Conservation (phyloP, 1,140 invertebrate genomes). For the Coptotermes formosanus region DNA sequence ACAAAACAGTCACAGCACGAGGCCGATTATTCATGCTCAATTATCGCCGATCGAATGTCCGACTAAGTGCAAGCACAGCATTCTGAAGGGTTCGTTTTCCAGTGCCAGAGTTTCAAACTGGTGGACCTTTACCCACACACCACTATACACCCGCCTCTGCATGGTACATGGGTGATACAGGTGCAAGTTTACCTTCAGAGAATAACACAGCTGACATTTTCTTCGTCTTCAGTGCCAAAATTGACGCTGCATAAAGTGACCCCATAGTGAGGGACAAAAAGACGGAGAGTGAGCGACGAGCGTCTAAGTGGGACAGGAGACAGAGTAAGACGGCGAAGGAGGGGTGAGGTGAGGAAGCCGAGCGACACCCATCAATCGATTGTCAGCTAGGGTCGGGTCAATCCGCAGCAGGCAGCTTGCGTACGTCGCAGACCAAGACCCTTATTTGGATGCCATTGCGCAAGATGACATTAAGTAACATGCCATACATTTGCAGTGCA, state of each 20-base stretch:
- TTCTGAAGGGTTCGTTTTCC: too few relatives aligned
- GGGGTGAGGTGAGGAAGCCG: neutral
- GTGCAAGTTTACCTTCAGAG: too few relatives aligned
- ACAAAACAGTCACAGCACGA: too few relatives aligned
- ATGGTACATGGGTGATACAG: too few relatives aligned
- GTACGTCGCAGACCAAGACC: neutral
- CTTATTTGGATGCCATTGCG: slow-evolving; percentile 23
- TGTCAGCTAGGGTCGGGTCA: slow-evolving; percentile 28
- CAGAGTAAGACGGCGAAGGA: neutral
- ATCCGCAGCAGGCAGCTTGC: slow-evolving; percentile 12
- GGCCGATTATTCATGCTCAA: too few relatives aligned
- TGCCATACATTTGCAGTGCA: neutral
- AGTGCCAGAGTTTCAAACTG: too few relatives aligned
- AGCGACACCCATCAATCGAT: slow-evolving; percentile 36
- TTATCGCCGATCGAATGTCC: too few relatives aligned
- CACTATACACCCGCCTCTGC: too few relatives aligned
- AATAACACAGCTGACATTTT: neutral
- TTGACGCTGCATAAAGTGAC: neutral
- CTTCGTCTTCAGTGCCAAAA: neutral
- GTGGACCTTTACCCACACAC: too few relatives aligned
- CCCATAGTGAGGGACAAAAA: neutral
- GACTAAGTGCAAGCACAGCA: too few relatives aligned
- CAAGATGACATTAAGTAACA: slow-evolving; percentile 17
- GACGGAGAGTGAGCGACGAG: neutral
- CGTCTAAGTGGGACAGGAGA: slow-evolving; percentile 20